Percentiles rank a stretch among this genome's conserved stretches.
Conservation (phyloP, 2,888 invertebrate genomes). For the Eurois occulta region DNA sequence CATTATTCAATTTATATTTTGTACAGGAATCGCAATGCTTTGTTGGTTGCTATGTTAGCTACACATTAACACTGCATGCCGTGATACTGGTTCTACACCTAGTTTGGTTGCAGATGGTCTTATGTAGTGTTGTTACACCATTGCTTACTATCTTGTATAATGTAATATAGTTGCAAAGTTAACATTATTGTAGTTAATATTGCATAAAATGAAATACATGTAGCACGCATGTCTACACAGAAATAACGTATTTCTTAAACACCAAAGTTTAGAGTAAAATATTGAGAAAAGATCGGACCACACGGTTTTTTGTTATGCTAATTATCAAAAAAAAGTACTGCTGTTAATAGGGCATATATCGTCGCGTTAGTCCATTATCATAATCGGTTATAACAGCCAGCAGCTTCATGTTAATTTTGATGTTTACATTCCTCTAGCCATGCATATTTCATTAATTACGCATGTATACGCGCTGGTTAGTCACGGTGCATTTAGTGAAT, state of each 20-base stretch:
- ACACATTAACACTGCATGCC: not conserved
- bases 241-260: not conserved
- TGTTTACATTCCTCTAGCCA: slow-evolving; percentile 21
- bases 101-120: not conserved
- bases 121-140: not conserved
- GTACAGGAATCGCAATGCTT: not conserved
- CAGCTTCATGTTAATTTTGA: not conserved
- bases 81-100: not conserved
- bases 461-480: not conserved
- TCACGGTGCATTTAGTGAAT: slow-evolving; percentile 9
- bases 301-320: not conserved
- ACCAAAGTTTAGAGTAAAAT: not conserved
- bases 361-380: not conserved
- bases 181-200: not conserved
- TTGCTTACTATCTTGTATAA: not conserved
- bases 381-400: not conserved
- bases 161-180: not conserved
- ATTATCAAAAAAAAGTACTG: not conserved
- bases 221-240: too few relatives aligned
- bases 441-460: not conserved
- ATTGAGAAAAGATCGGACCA: not conserved
- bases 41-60: not conserved
- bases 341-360: not conserved
- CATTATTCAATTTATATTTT: not conserved
- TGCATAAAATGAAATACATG: too few relatives aligned